Conservation (phyloP, 2,888 invertebrate species). For the Eretmocerus hayati region DNA sequence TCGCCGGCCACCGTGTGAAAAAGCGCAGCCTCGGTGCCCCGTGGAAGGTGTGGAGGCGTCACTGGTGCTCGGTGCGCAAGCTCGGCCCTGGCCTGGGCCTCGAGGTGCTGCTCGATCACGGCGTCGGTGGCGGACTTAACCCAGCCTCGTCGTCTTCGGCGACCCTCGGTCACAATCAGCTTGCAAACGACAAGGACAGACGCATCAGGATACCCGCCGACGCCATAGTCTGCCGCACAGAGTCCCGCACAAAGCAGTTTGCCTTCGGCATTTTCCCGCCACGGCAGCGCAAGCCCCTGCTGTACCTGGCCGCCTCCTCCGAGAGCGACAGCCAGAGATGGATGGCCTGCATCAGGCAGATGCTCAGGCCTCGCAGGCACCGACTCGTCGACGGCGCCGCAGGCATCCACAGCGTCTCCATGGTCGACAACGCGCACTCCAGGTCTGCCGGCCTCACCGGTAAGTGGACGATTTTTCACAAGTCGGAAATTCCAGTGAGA, state of each 20-base stretch:
- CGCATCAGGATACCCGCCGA: slow-evolving; percentile 51
- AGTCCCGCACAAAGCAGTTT: slow-evolving; percentile 61
- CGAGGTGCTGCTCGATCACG: slow-evolving; percentile 32
- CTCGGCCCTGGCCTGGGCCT: slow-evolving; percentile 32
- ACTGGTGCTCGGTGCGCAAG: slow-evolving; percentile 39
- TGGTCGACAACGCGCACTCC: slow-evolving; percentile 59
- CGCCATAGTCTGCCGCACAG: slow-evolving; percentile 57
- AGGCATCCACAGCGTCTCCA: slow-evolving; percentile 54
- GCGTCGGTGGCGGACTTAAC: slow-evolving; percentile 20
- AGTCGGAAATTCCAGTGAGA: too few relatives aligned
- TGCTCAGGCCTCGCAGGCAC: slow-evolving; percentile 45
- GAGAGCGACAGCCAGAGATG: slow-evolving; percentile 61
- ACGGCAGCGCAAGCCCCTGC: slow-evolving; percentile 55
- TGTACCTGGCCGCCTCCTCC: slow-evolving; percentile 59
- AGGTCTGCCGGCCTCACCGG: slow-evolving; percentile 54
- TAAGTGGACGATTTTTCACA: too few relatives aligned
- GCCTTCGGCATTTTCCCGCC: slow-evolving; percentile 63
- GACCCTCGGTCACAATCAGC: too few relatives aligned
- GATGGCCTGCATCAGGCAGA: slow-evolving; percentile 53
- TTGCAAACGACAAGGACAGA: slow-evolving; percentile 29
- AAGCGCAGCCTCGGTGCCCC: slow-evolving; percentile 34
- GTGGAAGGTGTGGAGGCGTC: slow-evolving; percentile 41
- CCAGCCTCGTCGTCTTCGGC: neutral
- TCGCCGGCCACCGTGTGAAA: slow-evolving; percentile 34
- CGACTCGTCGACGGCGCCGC: slow-evolving; percentile 48